These are phyloP conservation scores for Limnothrissa miodon DNA, from an alignment of 2,113 vertebrate genomes.

Conservation along the genomic window DNA sequence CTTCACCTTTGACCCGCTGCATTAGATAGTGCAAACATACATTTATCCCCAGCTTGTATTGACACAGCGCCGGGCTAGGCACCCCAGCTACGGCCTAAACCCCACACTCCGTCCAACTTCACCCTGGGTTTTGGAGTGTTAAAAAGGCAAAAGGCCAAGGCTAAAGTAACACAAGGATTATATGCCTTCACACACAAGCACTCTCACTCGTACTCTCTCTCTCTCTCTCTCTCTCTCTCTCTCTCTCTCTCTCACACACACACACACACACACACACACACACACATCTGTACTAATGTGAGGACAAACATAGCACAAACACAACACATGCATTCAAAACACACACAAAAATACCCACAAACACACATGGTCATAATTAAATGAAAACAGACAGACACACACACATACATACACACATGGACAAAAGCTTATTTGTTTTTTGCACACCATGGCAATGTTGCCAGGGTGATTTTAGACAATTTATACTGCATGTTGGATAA, in stretches of 20 bases:
- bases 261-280: background rate
- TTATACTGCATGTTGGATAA: conserved; percentile 23
- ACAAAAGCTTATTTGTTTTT: conserved; percentile 16
- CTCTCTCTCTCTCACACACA: background rate
- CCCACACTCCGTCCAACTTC: conserved; percentile 35
- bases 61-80: conserved; percentile 57
- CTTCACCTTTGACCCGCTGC: conserved; percentile 74
- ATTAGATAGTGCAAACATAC: conserved; percentile 75
- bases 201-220: no score
- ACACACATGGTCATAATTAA: background rate
- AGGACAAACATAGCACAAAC: background rate
- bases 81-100: conserved; percentile 41
- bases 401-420: conserved; percentile 17
- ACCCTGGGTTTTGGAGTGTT: conserved; percentile 34
- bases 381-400: background rate
- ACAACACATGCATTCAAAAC: background rate
- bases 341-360: background rate
- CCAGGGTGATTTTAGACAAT: conserved; percentile 25
- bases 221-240: background rate
- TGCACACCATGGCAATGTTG: conserved; percentile 28
- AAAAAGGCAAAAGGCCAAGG: conserved; percentile 37
- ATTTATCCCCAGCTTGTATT: conserved; percentile 63
- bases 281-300: background rate
- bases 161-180: conserved; percentile 26
- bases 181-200: conserved; percentile 16